Base-by-base conservation (phyloP, 2,113 vertebrate species). In the Ctenomys sociabilis region DNA sequence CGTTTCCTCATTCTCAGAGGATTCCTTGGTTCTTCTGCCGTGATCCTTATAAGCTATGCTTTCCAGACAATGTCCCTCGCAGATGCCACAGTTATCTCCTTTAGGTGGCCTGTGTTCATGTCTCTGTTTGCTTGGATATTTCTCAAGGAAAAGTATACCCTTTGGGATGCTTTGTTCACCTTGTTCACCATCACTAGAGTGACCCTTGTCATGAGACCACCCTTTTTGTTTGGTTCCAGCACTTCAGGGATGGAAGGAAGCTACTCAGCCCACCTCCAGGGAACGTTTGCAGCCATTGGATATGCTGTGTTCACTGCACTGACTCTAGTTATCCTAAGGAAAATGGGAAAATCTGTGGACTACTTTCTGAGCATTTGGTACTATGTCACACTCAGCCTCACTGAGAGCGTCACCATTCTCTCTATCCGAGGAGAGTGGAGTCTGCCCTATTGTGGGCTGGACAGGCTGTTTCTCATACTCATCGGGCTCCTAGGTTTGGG, bases 21-120 rank as follows among this genome's bases (percentile, higher is more conserved):
- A 91, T 93, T 99, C 93, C 92, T 99, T 59, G 99, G 99, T 37
- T 99, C 99, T 97, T 98, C 97, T 0, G 98, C 99, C 96, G 99
- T 99, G 99, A 99, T 99, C 97, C 98, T 99, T 95, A 96, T 99
- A 88, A 99, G 98, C 98, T 99, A 99, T 28, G 99, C 99, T 63
- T 99, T 99, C 96, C 99, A 99, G 98, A 98, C 99, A 97, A 99
- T 99, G 98, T 99, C 99, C 0, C 98, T 99, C 35, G 99, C 99
- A 5, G 99, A 99, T 54, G 99, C 99, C 96, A 99, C 98, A 0
- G 99, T 99, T 93, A 99, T 99, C 97, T 99, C 99, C 37, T 99
- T 99, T 97, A 99, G 99, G 98, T 99, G 99, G 95, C 99, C 99
- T 7, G 99, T 99, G 90, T 99, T 99, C 91, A 99, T 99, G 0